A percentile compares a stretch with the other conserved stretches of the same genome.
These are phyloP conservation scores for Phalanger gymnotis DNA, from an alignment of 2,797 vertebrate species.

Conservation along the genomic window DNA sequence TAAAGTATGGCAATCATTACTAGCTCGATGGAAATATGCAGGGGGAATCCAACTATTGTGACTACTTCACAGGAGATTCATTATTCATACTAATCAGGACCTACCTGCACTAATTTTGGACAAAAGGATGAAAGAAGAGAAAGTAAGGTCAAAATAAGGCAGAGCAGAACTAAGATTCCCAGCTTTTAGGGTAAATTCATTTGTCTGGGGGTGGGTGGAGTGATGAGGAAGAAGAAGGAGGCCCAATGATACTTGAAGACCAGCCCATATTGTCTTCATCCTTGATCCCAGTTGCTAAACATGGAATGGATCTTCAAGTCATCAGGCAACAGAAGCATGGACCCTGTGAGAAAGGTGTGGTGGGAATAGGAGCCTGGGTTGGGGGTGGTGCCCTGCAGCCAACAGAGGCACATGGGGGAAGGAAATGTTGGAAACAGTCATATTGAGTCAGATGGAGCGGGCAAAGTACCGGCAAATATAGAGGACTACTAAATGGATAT, in stretches of 20 bases:
- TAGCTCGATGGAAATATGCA: neutral
- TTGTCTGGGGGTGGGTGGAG: neutral
- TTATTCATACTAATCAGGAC: neutral
- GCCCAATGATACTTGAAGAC: neutral
- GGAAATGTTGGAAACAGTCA: neutral
- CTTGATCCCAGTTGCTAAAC: neutral
- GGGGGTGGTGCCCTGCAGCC: neutral
- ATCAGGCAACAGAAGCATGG: neutral
- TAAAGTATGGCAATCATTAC: neutral
- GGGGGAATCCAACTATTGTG: neutral
- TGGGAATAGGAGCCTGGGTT: neutral
- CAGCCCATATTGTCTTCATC: neutral
- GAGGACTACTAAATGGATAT: neutral
- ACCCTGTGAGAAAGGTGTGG: neutral
- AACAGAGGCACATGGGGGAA: neutral
- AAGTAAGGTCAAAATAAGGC: neutral
- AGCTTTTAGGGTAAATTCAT: neutral
- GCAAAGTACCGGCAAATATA: neutral
- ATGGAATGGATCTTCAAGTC: neutral
- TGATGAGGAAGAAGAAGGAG: neutral
- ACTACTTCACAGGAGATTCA: neutral
- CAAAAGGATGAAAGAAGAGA: neutral
- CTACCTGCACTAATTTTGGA: neutral
- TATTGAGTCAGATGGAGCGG: neutral
- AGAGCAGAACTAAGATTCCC: neutral